Evolutionary conservation across 2,888 invertebrate species (phyloP), one percentile per base, ranked within the genome.

Genomic region (Hypena proboscidalis): DNA sequence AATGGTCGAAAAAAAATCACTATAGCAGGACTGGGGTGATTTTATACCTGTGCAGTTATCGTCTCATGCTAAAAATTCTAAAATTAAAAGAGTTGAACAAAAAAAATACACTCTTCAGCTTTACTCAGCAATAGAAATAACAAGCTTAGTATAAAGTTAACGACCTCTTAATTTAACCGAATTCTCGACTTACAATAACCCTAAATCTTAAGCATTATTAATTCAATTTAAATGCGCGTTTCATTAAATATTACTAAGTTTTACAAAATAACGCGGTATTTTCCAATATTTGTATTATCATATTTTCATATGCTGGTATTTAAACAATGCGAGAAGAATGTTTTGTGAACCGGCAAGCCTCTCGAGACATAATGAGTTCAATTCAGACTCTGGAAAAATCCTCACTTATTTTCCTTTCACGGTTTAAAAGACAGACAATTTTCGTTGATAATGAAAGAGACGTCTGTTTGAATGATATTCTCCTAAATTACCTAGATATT

Each of bases 351-450:
- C 51, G 45, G 45, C 53, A 44, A 41, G 43, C 43, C 41, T 46
- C 60, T 60, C 38, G 45, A 63, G 51, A 33, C 50, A 48, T 67
- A 75, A 77, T 73, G 70, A 74, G 68, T 67, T 70, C 60, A 67
- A 69, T 73, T 70, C 65, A 59, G 56, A 46, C 43, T 47, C 38
- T 45, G 61, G 49, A 42, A 52, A 45, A 38, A 43, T 32, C 27
- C 60, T 63, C 31, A 45, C 23, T 36, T 53, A 45, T 49, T 53
- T 51, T 64, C 52, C 67, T 52, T 70, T 65, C 22, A 37, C 40
- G 43, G 42, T 69, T 63, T 43, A 49, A 60, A 66, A 56, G 48
- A 36, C 62, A 55, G 58, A 60, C 63, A 58, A 66, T 70, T 58
- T 66, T 53, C 38, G 40, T 47, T 56, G 54, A 47, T 64, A 66